A percentile compares a stretch with the other conserved stretches of the same genome.
Conservation (phyloP, 2,113 vertebrate genomes). For the Sinosuthora webbiana region DNA sequence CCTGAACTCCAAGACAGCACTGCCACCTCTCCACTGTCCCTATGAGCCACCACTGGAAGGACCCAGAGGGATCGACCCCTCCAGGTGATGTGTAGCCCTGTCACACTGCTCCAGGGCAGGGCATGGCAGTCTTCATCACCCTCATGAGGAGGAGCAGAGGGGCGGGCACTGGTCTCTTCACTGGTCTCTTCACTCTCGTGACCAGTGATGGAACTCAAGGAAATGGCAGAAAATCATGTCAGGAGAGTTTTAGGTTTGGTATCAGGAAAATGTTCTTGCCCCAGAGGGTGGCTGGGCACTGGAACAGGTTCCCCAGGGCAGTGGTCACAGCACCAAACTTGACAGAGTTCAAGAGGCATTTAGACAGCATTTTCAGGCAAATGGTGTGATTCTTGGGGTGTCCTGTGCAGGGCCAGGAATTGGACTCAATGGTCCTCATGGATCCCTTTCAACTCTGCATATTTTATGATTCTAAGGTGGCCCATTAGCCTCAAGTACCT, state of each 20-base stretch:
- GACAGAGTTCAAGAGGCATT: accelerated
- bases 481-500: background rate
- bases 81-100: accelerated
- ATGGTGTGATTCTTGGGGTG: background rate
- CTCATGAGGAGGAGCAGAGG: background rate
- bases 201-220: background rate
- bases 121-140: background rate
- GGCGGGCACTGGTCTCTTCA: too few relatives aligned
- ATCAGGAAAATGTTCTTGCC: background rate
- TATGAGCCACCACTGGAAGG: background rate
- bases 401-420: background rate
- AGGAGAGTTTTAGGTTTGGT: background rate
- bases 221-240: background rate
- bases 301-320: background rate
- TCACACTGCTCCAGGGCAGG: background rate
- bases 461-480: background rate
- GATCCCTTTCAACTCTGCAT: background rate
- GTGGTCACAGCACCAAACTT: background rate
- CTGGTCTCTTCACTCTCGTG: background rate
- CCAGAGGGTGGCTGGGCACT: too few relatives aligned
- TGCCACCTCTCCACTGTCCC: background rate
- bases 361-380: background rate
- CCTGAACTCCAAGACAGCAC: background rate
- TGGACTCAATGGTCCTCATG: background rate
- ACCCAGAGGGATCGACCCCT: background rate